Conservation (phyloP, 2,888 invertebrate species). For the Sturmia bella region DNA sequence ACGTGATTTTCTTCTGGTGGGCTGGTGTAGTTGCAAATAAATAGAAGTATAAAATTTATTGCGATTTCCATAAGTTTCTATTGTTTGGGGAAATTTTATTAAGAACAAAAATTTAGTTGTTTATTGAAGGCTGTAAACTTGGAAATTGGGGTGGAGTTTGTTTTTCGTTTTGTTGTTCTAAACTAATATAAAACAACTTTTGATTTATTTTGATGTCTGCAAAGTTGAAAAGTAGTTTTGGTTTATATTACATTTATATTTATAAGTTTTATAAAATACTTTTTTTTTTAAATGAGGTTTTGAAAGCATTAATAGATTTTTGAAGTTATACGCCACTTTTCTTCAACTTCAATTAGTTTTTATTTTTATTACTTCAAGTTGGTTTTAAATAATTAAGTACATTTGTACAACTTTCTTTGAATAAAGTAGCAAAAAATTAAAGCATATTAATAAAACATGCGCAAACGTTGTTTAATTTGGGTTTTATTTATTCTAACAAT, state of each 20-base stretch:
- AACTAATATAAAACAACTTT: constrained; percentile 67
- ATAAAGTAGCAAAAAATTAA: too few species aligned
- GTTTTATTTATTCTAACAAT: too few species aligned
- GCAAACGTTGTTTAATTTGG: too few species aligned
- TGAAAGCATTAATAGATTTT: not conserved
- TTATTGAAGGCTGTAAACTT: constrained; percentile 8
- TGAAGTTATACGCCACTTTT: too few species aligned
- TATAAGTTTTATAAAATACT: constrained; percentile 52
- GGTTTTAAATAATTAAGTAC: too few species aligned
- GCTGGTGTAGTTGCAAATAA: constrained; percentile 9
- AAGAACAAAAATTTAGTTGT: constrained; percentile 37
- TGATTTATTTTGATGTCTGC: constrained; percentile 70
- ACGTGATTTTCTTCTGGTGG: constrained; percentile 2
- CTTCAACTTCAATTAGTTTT: too few species aligned
- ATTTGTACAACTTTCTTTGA: too few species aligned
- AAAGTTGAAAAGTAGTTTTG: constrained; percentile 66
- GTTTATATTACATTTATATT: constrained; percentile 74
- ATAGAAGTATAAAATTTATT: constrained; percentile 64
- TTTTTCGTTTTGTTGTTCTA: constrained; percentile 3
- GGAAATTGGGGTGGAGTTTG: constrained; percentile 11
- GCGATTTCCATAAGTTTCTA: constrained; percentile 65
- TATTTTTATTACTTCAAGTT: too few species aligned
- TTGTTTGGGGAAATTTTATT: constrained; percentile 56
- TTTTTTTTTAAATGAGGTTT: constrained; percentile 73
- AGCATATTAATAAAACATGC: too few species aligned